Base-by-base conservation (phyloP, 2,888 invertebrate genomes). In the Lycia hirtaria region DNA sequence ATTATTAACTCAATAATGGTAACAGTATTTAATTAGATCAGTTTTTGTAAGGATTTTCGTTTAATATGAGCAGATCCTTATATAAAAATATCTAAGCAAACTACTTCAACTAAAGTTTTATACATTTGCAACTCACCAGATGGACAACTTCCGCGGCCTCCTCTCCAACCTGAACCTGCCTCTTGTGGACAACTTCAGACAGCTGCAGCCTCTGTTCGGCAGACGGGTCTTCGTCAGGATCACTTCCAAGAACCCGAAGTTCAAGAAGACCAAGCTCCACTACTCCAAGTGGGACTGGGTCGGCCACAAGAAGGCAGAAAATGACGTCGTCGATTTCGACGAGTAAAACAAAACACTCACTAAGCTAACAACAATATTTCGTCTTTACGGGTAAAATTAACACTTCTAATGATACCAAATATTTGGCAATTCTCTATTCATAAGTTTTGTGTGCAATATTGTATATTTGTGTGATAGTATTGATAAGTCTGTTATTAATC, bases 111-210 rank as follows among this genome's bases (percentile, higher is more conserved):
- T 4, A 17, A 12, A 24, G 7, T 26, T n/a, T 14, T 12, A 12
- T 17, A 1, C 5, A 28, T n/a, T 20, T 14, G 2, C 3, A 17
- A 44, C 54, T 64, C 19, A 59, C 64, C 63, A 95, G 94, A 93
- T 95, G 92, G 93, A 93, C 69, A 93, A 93, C 78, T 95, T 94
- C 85, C 91, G 95, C 56, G 93, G 93, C 30, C 89, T 96, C 38
- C 94, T 94, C 14, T 94, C 93, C 67, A 94, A 93, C 65, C 88
- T 94, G 71, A 93, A 94, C 72, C 90, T 93, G 19, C 88, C 91
- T n/a, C 87, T 96, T 4, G 95, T 94, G 6, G 95, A 96, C 83
- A 96, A 96, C 89, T 96, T 93, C 82, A 93, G 96, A 58, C 89
- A 89, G 64, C 81, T 95, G 4, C 96, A 96, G 72, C 93, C 94